Conservation (phyloP, 2,113 vertebrate genomes). For the Psettodes erumei region DNA sequence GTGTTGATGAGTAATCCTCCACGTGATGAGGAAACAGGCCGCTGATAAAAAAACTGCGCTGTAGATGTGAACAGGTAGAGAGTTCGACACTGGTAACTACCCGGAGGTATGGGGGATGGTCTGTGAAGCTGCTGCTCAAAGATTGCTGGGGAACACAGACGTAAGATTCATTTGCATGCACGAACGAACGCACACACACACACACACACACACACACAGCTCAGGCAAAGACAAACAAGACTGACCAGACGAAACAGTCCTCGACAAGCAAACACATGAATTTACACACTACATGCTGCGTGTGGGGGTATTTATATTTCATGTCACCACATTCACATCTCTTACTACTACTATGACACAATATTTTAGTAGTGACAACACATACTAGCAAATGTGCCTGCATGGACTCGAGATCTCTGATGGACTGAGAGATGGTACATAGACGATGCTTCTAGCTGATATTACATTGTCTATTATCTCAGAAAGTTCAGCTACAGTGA, state of each 20-base stretch:
- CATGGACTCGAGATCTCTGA: not conserved
- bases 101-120: not conserved
- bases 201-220: not conserved
- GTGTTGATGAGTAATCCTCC: not conserved
- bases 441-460: too few species aligned
- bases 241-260: not conserved
- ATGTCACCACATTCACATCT: not conserved
- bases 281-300: not conserved
- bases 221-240: not conserved
- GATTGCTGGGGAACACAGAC: not conserved
- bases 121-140: not conserved
- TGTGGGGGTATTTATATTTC: not conserved
- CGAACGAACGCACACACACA: too few species aligned
- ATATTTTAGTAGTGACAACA: too few species aligned
- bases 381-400: too few species aligned
- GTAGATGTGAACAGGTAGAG: too few species aligned
- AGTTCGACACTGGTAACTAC: not conserved
- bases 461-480: not conserved
- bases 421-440: not conserved
- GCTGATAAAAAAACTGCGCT: too few species aligned
- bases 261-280: not conserved
- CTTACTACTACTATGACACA: too few species aligned
- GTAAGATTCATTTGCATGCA: not conserved
- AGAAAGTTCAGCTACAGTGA: not conserved
- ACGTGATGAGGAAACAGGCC: not conserved